Evolutionary conservation across 2,888 invertebrate species (phyloP), one percentile per base, ranked within the genome.

Genomic region (Sesia apiformis): DNA sequence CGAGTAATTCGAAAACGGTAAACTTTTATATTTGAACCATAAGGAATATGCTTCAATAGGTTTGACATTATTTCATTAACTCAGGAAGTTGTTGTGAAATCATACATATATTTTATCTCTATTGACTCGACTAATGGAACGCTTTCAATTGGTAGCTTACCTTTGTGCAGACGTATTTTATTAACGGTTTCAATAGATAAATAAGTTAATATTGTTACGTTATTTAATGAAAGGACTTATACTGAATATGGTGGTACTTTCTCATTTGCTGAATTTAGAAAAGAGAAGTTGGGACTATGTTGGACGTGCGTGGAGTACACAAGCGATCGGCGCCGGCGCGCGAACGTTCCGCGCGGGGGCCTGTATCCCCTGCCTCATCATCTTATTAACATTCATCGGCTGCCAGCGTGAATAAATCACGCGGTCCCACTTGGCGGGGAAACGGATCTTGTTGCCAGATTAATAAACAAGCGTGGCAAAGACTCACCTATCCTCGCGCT

Each of bases 391-490:
- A 81, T 81, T 74, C 77, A 72, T 40, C 40, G 52, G 53, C 57
- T 67, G 74, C 67, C 65, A 69, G 63, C 60, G 60, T 68, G 70
- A 69, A 83, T 83, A 72, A 75, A 80, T 81, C 72, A 81, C 63
- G 59, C 58, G 63, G 70, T 72, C 76, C 75, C 73, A 65, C 66
- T 66, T 75, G 79, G 74, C 76, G 66, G 70, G 69, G 69, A 74
- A 71, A 73, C 70, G 65, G 64, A 63, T 66, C 65, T 67, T 62
- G 64, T 63, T 76, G 76, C 77, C 78, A 75, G 74, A 68, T 69
- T 75, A 54, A 76, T 76, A 78, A 81, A 76, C 76, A 70, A 76
- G 65, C 69, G 70, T 67, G 62, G 63, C 72, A 65, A 69, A 68
- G 70, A 66, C 63, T 64, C 67, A 66, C 64, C 5, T 7, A 42